Percentiles rank a stretch among this genome's conserved stretches.
phyloP scores from a whole-genome alignment of 2,888 invertebrate species.

The Alentia gelatinosa region DNA sequence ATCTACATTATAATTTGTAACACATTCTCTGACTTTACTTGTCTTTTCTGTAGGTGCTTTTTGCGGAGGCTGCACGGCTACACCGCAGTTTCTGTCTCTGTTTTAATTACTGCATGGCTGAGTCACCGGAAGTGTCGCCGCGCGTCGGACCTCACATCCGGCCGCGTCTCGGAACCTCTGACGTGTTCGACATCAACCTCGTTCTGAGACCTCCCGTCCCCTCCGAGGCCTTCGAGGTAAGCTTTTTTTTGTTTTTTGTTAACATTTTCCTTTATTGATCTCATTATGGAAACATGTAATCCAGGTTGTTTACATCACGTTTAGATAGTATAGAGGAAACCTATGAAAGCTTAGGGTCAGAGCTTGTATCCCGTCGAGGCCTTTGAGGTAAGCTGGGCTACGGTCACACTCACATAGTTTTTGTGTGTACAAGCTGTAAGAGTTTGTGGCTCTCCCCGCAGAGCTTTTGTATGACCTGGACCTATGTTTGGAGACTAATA shows the following conservation, averaged over 20 bases:
- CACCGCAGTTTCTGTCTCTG: background rate
- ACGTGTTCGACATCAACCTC: slow-evolving; percentile 15
- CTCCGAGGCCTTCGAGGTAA: slow-evolving; percentile 19
- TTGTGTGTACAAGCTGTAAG: too few relatives aligned
- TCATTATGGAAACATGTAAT: background rate
- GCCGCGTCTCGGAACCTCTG: background rate
- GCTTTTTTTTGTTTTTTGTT: background rate
- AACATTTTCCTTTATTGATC: background rate
- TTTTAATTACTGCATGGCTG: background rate
- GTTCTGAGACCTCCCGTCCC: slow-evolving; percentile 41
- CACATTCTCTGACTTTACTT: background rate
- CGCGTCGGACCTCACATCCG: background rate
- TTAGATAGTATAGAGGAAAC: too few relatives aligned
- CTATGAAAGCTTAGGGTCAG: too few relatives aligned
- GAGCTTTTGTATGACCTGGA: too few relatives aligned
- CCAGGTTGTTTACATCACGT: too few relatives aligned
- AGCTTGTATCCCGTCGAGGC: too few relatives aligned
- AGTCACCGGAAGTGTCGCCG: background rate
- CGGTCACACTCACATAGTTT: too few relatives aligned
- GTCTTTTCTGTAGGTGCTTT: background rate
- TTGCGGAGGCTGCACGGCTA: background rate
- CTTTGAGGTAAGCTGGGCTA: too few relatives aligned
- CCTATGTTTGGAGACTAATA: too few relatives aligned
- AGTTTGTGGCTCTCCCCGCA: too few relatives aligned
- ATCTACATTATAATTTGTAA: too few relatives aligned